phyloP scores from a whole-genome alignment of 2,888 invertebrate species.

The Acrocyrtus sp. region DNA sequence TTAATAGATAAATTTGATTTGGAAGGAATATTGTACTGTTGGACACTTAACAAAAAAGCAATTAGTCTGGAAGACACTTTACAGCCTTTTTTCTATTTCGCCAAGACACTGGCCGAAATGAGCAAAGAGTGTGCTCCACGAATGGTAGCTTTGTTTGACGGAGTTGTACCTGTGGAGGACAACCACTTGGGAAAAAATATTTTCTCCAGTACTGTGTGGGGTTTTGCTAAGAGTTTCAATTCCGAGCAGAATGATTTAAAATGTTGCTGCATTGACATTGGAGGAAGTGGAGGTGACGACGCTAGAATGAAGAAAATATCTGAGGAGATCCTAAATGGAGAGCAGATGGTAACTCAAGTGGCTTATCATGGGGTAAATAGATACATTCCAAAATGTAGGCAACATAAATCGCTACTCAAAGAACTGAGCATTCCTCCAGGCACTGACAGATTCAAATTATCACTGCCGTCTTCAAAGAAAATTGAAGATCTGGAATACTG shows the following conservation, averaged over 20 bases:
- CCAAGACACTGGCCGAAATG: no score
- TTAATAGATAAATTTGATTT: neutral
- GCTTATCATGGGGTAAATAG: neutral
- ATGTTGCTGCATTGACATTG: conserved; percentile 12
- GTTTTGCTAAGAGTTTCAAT: conserved; percentile 12
- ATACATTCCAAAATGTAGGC: neutral
- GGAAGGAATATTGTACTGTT: conserved; percentile 14
- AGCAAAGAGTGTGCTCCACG: neutral
- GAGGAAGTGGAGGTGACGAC: neutral
- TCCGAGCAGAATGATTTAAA: conserved; percentile 4
- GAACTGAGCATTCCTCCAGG: conserved; percentile 9
- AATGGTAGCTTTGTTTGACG: neutral
- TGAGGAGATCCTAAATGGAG: neutral
- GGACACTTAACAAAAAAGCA: neutral
- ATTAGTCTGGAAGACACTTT: conserved; percentile 2
- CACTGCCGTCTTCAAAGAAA: conserved; percentile 1
- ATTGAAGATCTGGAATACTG: conserved; percentile 11
- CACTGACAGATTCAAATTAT: conserved; percentile 8
- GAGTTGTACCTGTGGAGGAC: conserved; percentile 12
- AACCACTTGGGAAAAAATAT: neutral
- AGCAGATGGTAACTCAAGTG: neutral
- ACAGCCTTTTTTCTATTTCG: conserved; percentile 3
- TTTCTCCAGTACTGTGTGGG: conserved; percentile 12
- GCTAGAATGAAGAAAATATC: neutral
- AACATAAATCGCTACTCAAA: neutral